Base-by-base conservation (phyloP, 2,888 invertebrate genomes). In the Sesamia inferens region DNA sequence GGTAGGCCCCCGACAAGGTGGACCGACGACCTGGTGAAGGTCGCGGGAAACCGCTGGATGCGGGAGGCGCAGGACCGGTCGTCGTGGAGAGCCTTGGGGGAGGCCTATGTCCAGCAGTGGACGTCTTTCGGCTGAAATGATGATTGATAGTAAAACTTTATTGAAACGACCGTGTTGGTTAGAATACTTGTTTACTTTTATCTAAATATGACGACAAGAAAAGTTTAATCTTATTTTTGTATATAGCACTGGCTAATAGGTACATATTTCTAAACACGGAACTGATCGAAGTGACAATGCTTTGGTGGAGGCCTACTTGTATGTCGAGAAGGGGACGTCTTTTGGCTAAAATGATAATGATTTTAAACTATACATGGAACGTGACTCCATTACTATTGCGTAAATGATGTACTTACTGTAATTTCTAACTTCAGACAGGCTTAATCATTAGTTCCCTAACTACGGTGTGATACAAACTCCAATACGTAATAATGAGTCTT, bases 401-500 rank as follows among this genome's bases (percentile, higher is more conserved):
- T 31, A 31, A 31, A 31, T 31, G 31, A 31, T 31, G 2, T 31
- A 31, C 31, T 31, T 31, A 31, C 31, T 31, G 31, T 31, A 31
- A 31, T n/a, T n/a, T n/a, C 10, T n/a, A 19, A 19, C 51, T 10
- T 4, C 51, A 51, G 10, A 10, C 4, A 19, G 13, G 48, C 42
- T 63, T 11, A 22, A 51, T 11, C 13, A 51, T 62, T 0, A 47
- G 42, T 4, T 39, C 11, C 24, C n/a, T 14, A n/a, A 48, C 62
- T 77, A 67, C 89, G 89, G 91, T 92, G 91, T 91, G 71, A 92
- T 65, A 83, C 7, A 61, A 79, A 78, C 71, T 69, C 71, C 55
- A 73, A 77, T 84, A 79, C 76, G 79, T 91, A 91, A 91, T 90
- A 88, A 86, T n/a, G 19, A 81, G 82, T 83, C 88, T 90, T 90